A percentile compares a stretch with the other conserved stretches of the same genome.
Conservation (phyloP, 2,797 vertebrate species). For the Tenualosa thibaudeaui region DNA sequence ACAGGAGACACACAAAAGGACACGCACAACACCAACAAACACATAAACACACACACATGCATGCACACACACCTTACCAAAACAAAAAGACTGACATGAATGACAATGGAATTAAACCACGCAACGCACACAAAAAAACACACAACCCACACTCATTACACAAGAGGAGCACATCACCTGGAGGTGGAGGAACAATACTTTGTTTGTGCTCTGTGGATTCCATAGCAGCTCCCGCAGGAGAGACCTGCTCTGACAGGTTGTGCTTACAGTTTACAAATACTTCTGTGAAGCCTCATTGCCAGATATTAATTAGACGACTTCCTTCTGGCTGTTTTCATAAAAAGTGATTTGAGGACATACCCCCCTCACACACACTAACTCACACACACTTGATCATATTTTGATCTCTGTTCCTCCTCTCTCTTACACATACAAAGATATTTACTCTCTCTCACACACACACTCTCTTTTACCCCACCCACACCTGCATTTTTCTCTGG, state of each 20-base stretch:
- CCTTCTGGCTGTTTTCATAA: constrained; percentile 45
- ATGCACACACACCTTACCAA: not conserved
- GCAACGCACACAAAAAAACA: not conserved
- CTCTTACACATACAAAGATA: not conserved
- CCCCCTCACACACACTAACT: constrained; percentile 33
- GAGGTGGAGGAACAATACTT: not conserved
- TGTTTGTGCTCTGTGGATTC: constrained; percentile 19
- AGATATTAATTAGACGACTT: constrained; percentile 52
- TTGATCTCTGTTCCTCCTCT: not conserved
- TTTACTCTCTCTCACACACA: too few species aligned
- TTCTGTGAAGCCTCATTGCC: constrained; percentile 41
- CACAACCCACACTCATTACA: not conserved
- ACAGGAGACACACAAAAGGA: not conserved
- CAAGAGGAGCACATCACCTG: not conserved
- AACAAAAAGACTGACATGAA: not conserved
- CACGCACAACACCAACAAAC: not conserved
- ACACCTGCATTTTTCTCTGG: not conserved
- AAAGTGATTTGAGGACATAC: constrained; percentile 42
- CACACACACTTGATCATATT: not conserved
- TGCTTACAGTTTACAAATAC: constrained; percentile 45
- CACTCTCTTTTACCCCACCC: not conserved
- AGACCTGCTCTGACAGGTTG: constrained; percentile 40
- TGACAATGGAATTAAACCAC: not conserved
- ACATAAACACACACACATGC: not conserved
- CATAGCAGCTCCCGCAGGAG: not conserved